Percentiles rank a stretch among this genome's conserved stretches.
Conservation (phyloP, 2,113 vertebrate genomes). For the Neolamprologus brichardi region DNA sequence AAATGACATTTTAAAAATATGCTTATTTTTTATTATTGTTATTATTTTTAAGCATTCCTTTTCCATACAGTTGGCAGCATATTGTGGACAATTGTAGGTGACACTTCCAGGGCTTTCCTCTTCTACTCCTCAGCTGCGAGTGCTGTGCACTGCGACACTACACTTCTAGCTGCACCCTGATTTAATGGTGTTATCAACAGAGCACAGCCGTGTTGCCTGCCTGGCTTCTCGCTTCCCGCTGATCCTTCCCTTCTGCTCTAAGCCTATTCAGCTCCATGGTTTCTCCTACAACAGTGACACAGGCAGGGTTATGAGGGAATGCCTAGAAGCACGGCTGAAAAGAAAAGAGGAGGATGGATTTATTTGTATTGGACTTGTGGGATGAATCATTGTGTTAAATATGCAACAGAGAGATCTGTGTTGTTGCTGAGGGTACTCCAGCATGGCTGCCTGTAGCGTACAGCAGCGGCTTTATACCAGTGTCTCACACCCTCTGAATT, state of each 20-base stretch:
- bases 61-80: background rate
- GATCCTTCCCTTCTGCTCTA: constrained; percentile 32
- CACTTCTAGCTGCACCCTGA: constrained; percentile 9
- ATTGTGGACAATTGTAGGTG: background rate
- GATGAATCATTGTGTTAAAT: constrained; percentile 22
- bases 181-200: constrained; percentile 57
- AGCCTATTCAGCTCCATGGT: constrained; percentile 36
- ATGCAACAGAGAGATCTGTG: background rate
- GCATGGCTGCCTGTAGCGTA: background rate
- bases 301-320: background rate
- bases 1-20: background rate
- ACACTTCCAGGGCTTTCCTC: background rate
- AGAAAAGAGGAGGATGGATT: constrained; percentile 10
- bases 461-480: background rate
- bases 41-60: background rate
- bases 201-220: constrained; percentile 34
- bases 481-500: constrained; percentile 1
- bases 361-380: constrained; percentile 15
- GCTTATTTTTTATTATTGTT: background rate
- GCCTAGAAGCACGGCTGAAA: background rate
- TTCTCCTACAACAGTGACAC: background rate
- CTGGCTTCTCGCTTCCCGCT: constrained; percentile 17
- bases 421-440: background rate
- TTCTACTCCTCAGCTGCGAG: background rate
- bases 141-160: background rate